Evolutionary conservation across 2,797 vertebrate genomes (phyloP).

Genomic region (Salarias fasciatus): DNA sequence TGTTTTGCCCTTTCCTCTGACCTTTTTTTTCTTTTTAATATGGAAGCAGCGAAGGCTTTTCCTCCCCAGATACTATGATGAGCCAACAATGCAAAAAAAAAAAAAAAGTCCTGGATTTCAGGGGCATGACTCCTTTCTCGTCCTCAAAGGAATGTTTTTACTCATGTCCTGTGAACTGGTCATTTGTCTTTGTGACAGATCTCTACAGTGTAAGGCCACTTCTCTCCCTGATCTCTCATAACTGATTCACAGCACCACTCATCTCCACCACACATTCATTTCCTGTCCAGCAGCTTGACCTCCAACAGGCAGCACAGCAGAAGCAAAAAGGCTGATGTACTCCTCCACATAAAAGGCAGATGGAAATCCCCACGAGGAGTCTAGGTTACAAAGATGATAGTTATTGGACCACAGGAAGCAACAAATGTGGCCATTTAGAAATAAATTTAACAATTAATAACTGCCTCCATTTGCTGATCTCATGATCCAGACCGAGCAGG

Average conservation of each 20-base stretch:
- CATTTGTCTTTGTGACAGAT: constrained; percentile 43
- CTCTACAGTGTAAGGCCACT: constrained; percentile 23
- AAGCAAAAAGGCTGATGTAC: constrained; percentile 33
- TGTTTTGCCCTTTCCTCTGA: constrained; percentile 26
- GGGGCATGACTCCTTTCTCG: constrained; percentile 37
- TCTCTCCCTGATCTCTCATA: constrained; percentile 27
- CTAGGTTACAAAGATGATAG: constrained; percentile 30
- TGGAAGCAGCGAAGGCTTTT: constrained; percentile 7
- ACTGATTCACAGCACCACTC: constrained; percentile 73
- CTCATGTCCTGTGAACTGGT: constrained; percentile 46
- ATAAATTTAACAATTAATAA: constrained; percentile 15
- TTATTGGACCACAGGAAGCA: constrained; percentile 26
- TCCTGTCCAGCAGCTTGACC: constrained; percentile 66
- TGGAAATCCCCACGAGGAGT: constrained; percentile 45
- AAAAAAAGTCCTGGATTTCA: constrained; percentile 25
- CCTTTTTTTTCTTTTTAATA: not conserved
- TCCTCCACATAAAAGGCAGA: constrained; percentile 59
- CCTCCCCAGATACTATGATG: constrained; percentile 25
- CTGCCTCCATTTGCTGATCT: constrained; percentile 33
- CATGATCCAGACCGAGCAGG: constrained; percentile 1
- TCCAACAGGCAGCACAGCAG: constrained; percentile 34
- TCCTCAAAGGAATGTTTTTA: constrained; percentile 39
- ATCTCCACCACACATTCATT: constrained; percentile 61
- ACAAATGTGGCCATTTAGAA: constrained; percentile 15
- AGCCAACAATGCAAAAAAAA: constrained; percentile 35